Percentiles rank a stretch among this genome's conserved stretches.
These are phyloP conservation scores for Drosophila planitibia DNA, from an alignment of 2,888 invertebrate genomes.

Conservation along the genomic window DNA sequence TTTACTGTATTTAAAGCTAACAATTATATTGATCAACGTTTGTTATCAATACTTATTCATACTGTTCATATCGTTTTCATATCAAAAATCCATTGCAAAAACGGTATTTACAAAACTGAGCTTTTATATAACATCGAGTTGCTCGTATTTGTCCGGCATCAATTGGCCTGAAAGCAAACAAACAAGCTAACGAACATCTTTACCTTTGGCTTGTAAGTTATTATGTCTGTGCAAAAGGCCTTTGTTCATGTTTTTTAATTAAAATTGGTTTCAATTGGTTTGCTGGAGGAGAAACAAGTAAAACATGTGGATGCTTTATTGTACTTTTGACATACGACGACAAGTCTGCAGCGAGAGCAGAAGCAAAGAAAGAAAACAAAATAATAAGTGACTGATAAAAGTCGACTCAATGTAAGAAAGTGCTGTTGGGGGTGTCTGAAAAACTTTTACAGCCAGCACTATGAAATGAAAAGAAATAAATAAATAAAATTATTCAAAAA, in stretches of 20 bases:
- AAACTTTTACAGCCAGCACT: conserved; percentile 56
- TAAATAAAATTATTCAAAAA: conserved; percentile 71
- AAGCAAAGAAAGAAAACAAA: conserved; percentile 50
- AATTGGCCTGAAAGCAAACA: conserved; percentile 3
- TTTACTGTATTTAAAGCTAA: not conserved
- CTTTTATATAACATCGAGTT: not conserved
- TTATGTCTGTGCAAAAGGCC: not conserved
- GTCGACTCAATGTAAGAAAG: conserved; percentile 21
- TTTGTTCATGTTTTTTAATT: conserved; percentile 48
- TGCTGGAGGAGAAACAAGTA: conserved; percentile 2
- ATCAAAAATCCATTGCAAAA: not conserved
- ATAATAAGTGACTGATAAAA: conserved; percentile 68
- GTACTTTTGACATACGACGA: conserved; percentile 60
- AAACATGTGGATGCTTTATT: not conserved
- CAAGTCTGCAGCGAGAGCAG: conserved; percentile 37
- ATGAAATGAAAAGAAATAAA: conserved; percentile 67
- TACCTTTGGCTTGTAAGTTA: conserved; percentile 13
- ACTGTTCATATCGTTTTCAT: not conserved
- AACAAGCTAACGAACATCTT: not conserved
- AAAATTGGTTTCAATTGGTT: conserved; percentile 61
- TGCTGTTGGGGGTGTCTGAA: not conserved
- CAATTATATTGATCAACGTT: not conserved
- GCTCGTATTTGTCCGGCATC: not conserved
- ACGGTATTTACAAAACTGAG: not conserved
- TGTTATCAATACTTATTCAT: not conserved